Conservation (phyloP, 2,113 vertebrate genomes). For the Mesembrinibis cayennensis region DNA sequence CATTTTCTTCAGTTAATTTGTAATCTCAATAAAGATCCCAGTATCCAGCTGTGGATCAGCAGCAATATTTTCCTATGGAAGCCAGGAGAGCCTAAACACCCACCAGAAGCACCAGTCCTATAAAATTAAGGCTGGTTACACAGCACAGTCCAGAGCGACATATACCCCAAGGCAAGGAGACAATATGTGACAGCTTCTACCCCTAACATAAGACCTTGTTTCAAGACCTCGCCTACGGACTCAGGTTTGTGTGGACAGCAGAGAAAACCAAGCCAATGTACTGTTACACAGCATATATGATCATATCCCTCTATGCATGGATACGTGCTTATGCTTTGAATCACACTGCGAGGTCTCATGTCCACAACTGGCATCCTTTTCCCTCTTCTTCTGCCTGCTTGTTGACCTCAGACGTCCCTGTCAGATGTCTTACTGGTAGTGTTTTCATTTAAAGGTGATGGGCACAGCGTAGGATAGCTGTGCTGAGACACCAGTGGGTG, state of each 20-base stretch:
- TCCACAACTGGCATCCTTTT: neutral
- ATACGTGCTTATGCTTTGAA: neutral
- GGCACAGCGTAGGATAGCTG: neutral
- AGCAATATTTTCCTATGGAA: neutral
- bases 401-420: neutral
- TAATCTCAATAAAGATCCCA: neutral
- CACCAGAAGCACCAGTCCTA: neutral
- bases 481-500: neutral
- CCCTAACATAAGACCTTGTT: neutral
- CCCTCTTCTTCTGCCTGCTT: neutral
- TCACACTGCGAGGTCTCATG: neutral
- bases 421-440: neutral
- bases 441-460: neutral
- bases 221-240: neutral
- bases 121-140: neutral
- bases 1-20: neutral
- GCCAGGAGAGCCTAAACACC: neutral
- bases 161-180: fast-evolving
- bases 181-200: neutral
- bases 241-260: neutral
- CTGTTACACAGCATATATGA: fast-evolving
- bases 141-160: neutral
- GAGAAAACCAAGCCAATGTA: fast-evolving
- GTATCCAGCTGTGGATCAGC: neutral
- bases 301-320: neutral